Conservation (phyloP, 2,113 vertebrate genomes). For the Melanocharis versteri region DNA sequence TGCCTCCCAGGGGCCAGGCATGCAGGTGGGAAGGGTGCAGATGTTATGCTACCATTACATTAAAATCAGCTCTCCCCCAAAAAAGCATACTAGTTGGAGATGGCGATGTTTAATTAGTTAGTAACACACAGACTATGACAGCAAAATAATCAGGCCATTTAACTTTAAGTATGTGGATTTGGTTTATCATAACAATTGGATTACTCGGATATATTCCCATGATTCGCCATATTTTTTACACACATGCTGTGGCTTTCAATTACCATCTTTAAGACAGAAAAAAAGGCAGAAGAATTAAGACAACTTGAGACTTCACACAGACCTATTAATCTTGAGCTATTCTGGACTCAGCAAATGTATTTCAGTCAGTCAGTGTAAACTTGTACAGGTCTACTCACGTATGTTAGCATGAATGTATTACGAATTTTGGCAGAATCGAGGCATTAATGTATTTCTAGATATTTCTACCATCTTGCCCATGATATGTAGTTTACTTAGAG, state of each 20-base stretch:
- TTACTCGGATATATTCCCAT: not conserved
- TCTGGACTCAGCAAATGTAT: not conserved
- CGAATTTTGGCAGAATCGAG: not conserved
- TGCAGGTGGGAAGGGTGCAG: not conserved
- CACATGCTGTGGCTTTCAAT: not conserved
- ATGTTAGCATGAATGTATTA: not conserved
- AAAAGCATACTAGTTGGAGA: not conserved
- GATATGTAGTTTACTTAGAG: not conserved
- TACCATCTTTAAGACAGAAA: not conserved
- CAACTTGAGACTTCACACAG: not conserved
- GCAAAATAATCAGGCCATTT: not conserved
- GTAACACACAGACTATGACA: rapidly evolving
- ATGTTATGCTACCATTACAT: not conserved
- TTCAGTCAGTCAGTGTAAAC: not conserved
- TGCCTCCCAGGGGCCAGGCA: not conserved
- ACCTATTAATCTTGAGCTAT: not conserved
- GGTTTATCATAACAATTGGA: not conserved
- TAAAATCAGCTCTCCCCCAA: not conserved
- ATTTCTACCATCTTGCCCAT: not conserved
- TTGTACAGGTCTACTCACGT: not conserved
- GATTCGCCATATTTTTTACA: not conserved
- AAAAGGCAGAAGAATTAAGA: not conserved
- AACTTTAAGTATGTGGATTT: not conserved
- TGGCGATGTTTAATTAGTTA: not conserved
- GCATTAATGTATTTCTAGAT: not conserved